Evolutionary conservation across 2,888 invertebrate genomes (phyloP), one percentile per base, ranked within the genome.

Genomic region (Panzeria rudis): DNA sequence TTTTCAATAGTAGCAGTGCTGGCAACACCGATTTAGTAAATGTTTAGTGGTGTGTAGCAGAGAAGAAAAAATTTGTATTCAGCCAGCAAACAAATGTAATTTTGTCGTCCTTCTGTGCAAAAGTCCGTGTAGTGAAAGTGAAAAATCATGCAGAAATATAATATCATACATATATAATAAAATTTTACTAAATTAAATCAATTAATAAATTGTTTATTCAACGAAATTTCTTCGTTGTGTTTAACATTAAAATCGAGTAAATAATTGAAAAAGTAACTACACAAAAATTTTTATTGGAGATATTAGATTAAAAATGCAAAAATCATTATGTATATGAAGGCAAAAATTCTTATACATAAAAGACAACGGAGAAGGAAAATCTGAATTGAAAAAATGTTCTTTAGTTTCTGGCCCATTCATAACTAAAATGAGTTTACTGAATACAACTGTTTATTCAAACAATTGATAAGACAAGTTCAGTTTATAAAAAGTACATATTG

Each of bases 281-380:
- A 20, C n/a, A n/a, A 66, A 52, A 61, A 23, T 41, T 61, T 38
- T 41, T 59, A 29, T 35, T 62, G 6, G 50, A 62, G 68, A 69
- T 69, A 52, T 20, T 23, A 44, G 56, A 4, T 47, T 50, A 52
- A 32, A 56, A 50, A 29, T 82, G 68, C 44, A 69, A 80, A 66
- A 76, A 79, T 71, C 62, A 61, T 62, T 62, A 62, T 32, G 50
- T 44, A 59, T n/a, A n/a, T n/a, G n/a, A 62, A 68, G 64, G 61
- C 1, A 64, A 59, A 83, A 83, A 78, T 78, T 83, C 78, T 83
- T 83, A 83, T 83, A 83, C 83, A 83, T 61, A 83, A 83, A 83
- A 78, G 83, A 61, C 38, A 72, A 66, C 41, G 44, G n/a, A 75
- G 23, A 64, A 78, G 56, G 20, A 72, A 76, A 72, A 44, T 56